Conservation (phyloP, 2,797 vertebrate genomes). For the Coracias cyanogaster region DNA sequence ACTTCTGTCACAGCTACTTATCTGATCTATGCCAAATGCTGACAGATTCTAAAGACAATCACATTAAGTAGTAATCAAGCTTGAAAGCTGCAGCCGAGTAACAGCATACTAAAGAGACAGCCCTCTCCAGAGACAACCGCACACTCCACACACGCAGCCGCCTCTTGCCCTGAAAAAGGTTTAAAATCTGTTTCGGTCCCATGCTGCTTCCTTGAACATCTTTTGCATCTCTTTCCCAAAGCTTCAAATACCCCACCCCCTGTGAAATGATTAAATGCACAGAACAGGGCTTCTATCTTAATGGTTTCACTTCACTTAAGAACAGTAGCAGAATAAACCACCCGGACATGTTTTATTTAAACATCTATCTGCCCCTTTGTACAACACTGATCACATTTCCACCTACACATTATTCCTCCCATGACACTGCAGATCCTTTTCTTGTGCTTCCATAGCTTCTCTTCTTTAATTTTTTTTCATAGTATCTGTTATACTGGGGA, state of each 20-base stretch:
- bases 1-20: slow-evolving; percentile 68
- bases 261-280: background rate
- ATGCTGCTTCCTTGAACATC: background rate
- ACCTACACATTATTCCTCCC: background rate
- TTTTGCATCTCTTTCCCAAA: background rate
- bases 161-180: slow-evolving; percentile 1
- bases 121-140: slow-evolving; percentile 15
- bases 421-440: background rate
- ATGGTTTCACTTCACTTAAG: slow-evolving; percentile 19
- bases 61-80: slow-evolving; percentile 81
- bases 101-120: slow-evolving; percentile 70
- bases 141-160: background rate
- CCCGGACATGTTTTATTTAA: slow-evolving; percentile 25
- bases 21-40: slow-evolving; percentile 72
- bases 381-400: background rate
- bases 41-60: slow-evolving; percentile 80
- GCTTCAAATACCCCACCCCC: background rate
- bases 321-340: slow-evolving; percentile 23
- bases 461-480: background rate
- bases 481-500: background rate
- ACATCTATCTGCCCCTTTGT: background rate
- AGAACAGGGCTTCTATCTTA: background rate
- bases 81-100: slow-evolving; percentile 70
- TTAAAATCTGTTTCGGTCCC: slow-evolving; percentile 6
- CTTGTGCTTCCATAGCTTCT: background rate